Percentiles rank a stretch among this genome's conserved stretches.
Conservation (phyloP, 1,140 invertebrate species). For the Trichonephila inaurata region DNA sequence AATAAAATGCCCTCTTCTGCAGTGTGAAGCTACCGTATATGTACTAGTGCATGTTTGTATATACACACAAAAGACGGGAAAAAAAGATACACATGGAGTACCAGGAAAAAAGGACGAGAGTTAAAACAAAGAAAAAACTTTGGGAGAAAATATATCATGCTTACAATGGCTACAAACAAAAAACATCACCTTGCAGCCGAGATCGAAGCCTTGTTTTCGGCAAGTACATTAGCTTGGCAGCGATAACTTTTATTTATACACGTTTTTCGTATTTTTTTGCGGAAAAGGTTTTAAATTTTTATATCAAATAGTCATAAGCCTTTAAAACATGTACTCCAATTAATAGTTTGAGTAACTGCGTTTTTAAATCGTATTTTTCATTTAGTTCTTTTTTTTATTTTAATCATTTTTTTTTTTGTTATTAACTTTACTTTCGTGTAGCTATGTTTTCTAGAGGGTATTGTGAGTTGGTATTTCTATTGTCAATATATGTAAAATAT, state of each 20-base stretch:
- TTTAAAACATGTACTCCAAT: background rate
- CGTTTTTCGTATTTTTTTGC: background rate
- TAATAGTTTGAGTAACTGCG: too few species aligned
- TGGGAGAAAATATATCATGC: constrained; percentile 58
- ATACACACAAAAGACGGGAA: background rate
- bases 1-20: constrained; percentile 31
- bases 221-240: constrained; percentile 25
- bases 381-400: too few species aligned
- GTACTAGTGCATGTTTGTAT: constrained; percentile 12
- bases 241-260: constrained; percentile 39
- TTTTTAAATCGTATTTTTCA: too few species aligned
- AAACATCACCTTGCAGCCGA: constrained; percentile 50
- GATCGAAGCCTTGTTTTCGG: constrained; percentile 53
- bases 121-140: constrained; percentile 66
- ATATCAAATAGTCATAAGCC: constrained; percentile 6
- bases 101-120: constrained; percentile 5
- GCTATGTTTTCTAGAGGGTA: too few species aligned
- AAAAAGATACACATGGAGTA: constrained; percentile 21
- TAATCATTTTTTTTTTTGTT: too few species aligned
- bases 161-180: constrained; percentile 61
- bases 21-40: background rate
- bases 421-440: too few species aligned
- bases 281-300: constrained; percentile 34
- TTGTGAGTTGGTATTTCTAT: too few species aligned
- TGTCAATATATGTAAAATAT: too few species aligned